Base-by-base conservation (phyloP, 2,888 invertebrate species). In the Erannis defoliaria region DNA sequence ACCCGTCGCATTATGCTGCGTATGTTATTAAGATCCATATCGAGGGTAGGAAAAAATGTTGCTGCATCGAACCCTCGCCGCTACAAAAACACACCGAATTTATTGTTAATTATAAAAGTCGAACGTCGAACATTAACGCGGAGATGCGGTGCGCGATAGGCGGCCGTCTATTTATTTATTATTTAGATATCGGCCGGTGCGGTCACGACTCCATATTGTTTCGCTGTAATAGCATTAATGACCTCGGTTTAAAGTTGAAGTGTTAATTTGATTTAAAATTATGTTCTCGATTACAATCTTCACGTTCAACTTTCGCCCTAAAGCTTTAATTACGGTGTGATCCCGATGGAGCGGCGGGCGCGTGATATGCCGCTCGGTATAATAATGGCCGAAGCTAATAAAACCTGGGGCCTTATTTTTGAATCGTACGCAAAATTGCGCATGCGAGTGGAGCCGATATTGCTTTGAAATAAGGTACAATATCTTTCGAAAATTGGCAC, bases 251-350 rank as follows among this genome's bases (percentile, higher is more conserved):
- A 88, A 92, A 93, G 89, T 92, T 89, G 90, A 92, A 91, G 92
- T 93, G 92, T 93, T 93, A 93, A 92, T 93, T 93, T 90, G 90
- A 92, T 92, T 92, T 91, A 89, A 92, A 93, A 91, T 92, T 92
- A 91, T 90, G 87, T 82, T 78, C 81, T 75, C 78, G 92, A 92
- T 90, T 87, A 89, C 81, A 81, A 93, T 92, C 92, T 86, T 81
- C 84, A 81, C 85, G 87, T 87, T 85, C 86, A 89, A 88, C 87
- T 91, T 89, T 89, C 81, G 85, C 85, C 87, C 85, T 84, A 80
- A 80, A 88, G 89, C 86, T 87, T 90, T 91, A 91, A 91, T 91
- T 90, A 89, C 78, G 73, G 75, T 77, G 78, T 77, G 86, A 86
- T 86, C 80, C 84, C 81, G 88, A 86, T 87, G 84, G 84, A 81